Evolutionary conservation across 2,113 vertebrate genomes (phyloP).

Genomic region (Thoracochromis brauschi): DNA sequence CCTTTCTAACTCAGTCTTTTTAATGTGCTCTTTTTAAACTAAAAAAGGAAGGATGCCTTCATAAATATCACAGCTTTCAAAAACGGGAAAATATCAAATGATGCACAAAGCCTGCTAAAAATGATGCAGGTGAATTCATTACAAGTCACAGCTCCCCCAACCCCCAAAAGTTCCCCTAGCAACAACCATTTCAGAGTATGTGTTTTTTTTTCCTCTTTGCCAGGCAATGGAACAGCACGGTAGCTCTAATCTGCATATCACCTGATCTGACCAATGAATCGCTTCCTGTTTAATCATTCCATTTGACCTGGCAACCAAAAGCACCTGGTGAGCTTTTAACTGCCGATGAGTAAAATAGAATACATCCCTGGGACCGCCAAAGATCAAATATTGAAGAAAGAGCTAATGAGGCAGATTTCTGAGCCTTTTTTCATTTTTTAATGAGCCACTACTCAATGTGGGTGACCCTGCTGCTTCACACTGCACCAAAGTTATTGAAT

Average conservation of each 20-base stretch:
- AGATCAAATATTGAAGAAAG: conserved; percentile 46
- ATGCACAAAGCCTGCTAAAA: not conserved
- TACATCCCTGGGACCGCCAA: not conserved
- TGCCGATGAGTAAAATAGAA: conserved; percentile 27
- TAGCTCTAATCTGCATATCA: conserved; percentile 53
- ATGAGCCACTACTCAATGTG: conserved; percentile 35
- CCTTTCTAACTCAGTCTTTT: not conserved
- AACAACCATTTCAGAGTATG: conserved; percentile 32
- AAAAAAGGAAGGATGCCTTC: not conserved
- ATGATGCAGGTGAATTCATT: conserved; percentile 22
- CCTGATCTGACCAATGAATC: conserved; percentile 51
- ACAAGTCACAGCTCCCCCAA: not conserved
- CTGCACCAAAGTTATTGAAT: conserved; percentile 5
- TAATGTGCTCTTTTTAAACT: not conserved
- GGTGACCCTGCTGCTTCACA: conserved; percentile 39
- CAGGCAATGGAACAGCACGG: conserved; percentile 33
- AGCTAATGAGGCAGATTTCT: conserved; percentile 42
- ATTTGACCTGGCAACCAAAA: conserved; percentile 51
- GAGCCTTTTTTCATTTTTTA: conserved; percentile 31
- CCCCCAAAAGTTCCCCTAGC: conserved; percentile 7
- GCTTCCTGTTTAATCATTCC: conserved; percentile 42
- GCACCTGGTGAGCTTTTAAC: conserved; percentile 29
- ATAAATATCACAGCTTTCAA: not conserved
- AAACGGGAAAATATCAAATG: not conserved
- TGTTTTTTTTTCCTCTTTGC: not conserved